These are phyloP conservation scores for Platycnemis pennipes DNA, from an alignment of 2,888 invertebrate species.

Conservation along the genomic window DNA sequence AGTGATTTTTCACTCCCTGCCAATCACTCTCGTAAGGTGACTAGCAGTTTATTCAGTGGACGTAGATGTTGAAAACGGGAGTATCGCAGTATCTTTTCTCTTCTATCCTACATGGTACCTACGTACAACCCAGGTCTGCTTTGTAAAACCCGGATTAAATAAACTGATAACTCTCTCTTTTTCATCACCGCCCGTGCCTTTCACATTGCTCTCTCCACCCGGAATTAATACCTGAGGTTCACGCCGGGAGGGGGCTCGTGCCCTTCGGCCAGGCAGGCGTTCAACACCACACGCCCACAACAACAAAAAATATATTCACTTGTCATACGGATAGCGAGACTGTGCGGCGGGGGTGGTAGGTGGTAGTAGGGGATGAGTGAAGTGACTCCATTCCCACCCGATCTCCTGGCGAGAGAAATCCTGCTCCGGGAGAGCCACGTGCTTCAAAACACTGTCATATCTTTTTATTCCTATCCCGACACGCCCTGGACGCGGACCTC, in stretches of 20 bases:
- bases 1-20: too few relatives aligned
- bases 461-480: too few relatives aligned
- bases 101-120: too few relatives aligned
- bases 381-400: background rate
- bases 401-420: background rate
- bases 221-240: background rate
- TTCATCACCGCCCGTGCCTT: background rate
- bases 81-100: too few relatives aligned
- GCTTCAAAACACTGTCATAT: background rate
- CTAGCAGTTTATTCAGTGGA: too few relatives aligned
- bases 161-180: background rate
- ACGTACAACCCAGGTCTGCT: too few relatives aligned
- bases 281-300: conserved; percentile 7
- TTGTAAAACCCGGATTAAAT: background rate
- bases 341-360: background rate
- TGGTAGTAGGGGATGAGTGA: background rate
- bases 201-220: background rate
- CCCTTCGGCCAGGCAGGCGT: background rate
- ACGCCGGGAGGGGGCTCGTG: background rate
- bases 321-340: conserved; percentile 3
- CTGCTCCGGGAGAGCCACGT: background rate
- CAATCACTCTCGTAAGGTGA: too few relatives aligned
- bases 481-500: too few relatives aligned
- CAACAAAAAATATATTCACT: background rate
- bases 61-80: too few relatives aligned